Evolutionary conservation across 2,888 invertebrate species (phyloP).

Genomic region (Drosophila mimica): DNA sequence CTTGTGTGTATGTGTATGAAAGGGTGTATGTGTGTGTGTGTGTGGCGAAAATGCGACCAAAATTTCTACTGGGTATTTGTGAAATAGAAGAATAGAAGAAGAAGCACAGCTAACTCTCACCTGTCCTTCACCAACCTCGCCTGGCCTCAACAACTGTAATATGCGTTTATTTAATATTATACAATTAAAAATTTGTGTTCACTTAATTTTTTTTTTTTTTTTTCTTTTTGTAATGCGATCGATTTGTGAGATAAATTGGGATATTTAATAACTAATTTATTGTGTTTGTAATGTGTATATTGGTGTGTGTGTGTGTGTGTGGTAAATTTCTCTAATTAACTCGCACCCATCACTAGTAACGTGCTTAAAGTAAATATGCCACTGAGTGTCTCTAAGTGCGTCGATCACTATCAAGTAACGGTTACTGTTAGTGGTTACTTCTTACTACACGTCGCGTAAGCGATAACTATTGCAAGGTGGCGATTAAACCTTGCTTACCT

Average conservation of each 20-base stretch:
- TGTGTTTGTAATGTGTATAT: not conserved
- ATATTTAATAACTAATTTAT: not conserved
- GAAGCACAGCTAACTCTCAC: constrained; percentile 85
- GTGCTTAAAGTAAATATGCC: not conserved
- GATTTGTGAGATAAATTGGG: constrained; percentile 11
- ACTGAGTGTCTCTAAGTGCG: not conserved
- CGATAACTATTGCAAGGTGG: not conserved
- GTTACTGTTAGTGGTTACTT: not conserved
- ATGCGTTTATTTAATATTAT: constrained; percentile 56
- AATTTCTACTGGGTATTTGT: constrained; percentile 36
- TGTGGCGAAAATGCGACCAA: constrained; percentile 33
- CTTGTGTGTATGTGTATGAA: not conserved
- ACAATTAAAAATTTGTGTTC: constrained; percentile 41
- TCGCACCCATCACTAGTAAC: not conserved
- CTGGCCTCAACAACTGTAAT: constrained; percentile 89
- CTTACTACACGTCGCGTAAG: not conserved
- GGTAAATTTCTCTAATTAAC: not conserved
- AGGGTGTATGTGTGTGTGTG: not conserved
- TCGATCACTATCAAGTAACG: not conserved
- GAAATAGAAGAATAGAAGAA: constrained; percentile 11
- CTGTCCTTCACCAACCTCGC: constrained; percentile 91
- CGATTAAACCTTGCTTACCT: not conserved
- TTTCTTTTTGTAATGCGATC: constrained; percentile 1
- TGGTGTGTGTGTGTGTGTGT: not conserved
- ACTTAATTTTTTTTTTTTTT: constrained; percentile 14